These are phyloP conservation scores for Dascyllus trimaculatus DNA, from an alignment of 2,113 vertebrate genomes.

Conservation along the genomic window DNA sequence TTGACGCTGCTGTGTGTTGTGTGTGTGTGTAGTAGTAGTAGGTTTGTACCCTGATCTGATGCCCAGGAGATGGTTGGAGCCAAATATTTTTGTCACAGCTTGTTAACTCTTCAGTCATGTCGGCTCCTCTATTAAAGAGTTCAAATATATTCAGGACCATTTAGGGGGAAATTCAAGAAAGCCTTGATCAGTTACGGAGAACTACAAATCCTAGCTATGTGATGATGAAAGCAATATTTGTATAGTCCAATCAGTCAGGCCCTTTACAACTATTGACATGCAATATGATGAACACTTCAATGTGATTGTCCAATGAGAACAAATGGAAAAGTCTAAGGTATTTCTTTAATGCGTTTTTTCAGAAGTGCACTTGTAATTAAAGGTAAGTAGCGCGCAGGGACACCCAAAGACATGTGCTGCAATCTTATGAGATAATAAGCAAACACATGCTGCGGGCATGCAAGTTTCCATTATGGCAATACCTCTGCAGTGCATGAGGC, in stretches of 20 bases:
- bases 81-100: slow-evolving; percentile 40
- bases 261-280: slow-evolving; percentile 32
- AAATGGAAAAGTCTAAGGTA: slow-evolving; percentile 20
- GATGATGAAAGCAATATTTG: slow-evolving; percentile 23
- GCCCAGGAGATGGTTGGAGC: slow-evolving; percentile 11
- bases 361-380: slow-evolving; percentile 63
- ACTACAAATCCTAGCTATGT: slow-evolving; percentile 7
- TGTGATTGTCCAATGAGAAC: slow-evolving; percentile 25
- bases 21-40: not conserved
- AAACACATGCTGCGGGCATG: slow-evolving; percentile 51
- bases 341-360: slow-evolving; percentile 37
- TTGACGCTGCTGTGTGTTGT: slow-evolving; percentile 23
- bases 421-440: slow-evolving; percentile 58
- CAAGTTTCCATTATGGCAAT: slow-evolving; percentile 45
- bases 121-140: slow-evolving; percentile 18
- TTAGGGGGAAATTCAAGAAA: slow-evolving; percentile 15
- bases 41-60: slow-evolving; percentile 17
- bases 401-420: slow-evolving; percentile 34
- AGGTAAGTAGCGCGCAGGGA: slow-evolving; percentile 21
- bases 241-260: slow-evolving; percentile 36
- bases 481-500: slow-evolving; percentile 7
- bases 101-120: slow-evolving; percentile 16
- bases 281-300: slow-evolving; percentile 34
- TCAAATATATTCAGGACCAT: slow-evolving; percentile 31
- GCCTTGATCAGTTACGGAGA: slow-evolving; percentile 43